These are phyloP conservation scores for Lordiphosa andalusiaca DNA, from an alignment of 2,888 invertebrate species.

Conservation along the genomic window DNA sequence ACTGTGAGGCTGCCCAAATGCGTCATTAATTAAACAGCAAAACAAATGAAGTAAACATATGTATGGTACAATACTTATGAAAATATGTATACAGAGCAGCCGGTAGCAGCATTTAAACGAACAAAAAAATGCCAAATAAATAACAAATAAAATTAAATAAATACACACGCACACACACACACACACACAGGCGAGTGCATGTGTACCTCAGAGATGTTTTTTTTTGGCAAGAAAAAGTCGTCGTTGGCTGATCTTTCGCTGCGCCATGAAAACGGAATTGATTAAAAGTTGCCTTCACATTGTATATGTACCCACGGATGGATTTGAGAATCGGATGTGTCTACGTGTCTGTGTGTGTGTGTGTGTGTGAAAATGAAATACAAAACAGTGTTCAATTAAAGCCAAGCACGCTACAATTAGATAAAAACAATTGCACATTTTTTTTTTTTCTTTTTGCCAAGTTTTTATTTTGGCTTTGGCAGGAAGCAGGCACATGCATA, in stretches of 20 bases:
- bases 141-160: conserved; percentile 72
- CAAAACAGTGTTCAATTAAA: conserved; percentile 38
- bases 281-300: conserved; percentile 66
- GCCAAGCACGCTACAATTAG: conserved; percentile 29
- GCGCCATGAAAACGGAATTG: conserved; percentile 49
- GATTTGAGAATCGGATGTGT: conserved; percentile 46
- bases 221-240: conserved; percentile 55
- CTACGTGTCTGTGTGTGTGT: conserved; percentile 16
- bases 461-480: too few relatives aligned
- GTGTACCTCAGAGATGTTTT: conserved; percentile 7
- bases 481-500: too few relatives aligned
- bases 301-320: conserved; percentile 23
- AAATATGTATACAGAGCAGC: conserved; percentile 15
- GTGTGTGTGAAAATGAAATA: conserved; percentile 26
- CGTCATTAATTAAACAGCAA: conserved; percentile 61
- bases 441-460: too few relatives aligned
- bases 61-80: conserved; percentile 22
- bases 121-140: conserved; percentile 62
- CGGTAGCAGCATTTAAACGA: conserved; percentile 42
- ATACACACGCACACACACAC: conserved; percentile 33
- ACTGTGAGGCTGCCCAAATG: conserved; percentile 40
- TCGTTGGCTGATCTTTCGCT: conserved; percentile 50
- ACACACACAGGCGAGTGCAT: conserved; percentile 5
- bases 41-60: conserved; percentile 36
- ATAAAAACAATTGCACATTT: conserved; percentile 8